These are phyloP conservation scores for Lacerta agilis DNA, from an alignment of 2,797 vertebrate species.

Conservation along the genomic window DNA sequence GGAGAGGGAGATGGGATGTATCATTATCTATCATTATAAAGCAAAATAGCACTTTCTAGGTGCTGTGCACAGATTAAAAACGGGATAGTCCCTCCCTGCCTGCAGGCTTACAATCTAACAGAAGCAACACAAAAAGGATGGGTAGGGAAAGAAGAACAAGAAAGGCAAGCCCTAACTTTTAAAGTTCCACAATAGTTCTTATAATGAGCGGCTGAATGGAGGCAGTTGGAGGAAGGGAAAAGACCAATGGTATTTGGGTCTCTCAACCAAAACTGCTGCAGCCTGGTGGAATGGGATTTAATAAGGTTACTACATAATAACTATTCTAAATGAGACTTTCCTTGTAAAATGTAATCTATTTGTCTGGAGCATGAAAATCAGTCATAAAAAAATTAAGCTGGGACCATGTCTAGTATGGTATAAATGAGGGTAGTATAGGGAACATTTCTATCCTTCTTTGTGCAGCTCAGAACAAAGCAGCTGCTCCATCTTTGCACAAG, in stretches of 20 bases:
- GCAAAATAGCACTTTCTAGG: not conserved
- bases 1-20: not conserved
- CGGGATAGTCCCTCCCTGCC: not conserved
- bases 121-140: not conserved
- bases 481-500: not conserved
- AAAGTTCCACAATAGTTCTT: not conserved
- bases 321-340: not conserved
- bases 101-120: not conserved
- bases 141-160: not conserved
- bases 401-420: not conserved
- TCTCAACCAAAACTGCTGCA: not conserved
- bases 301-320: not conserved
- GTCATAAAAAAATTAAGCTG: not conserved
- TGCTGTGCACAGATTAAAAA: not conserved
- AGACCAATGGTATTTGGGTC: not conserved
- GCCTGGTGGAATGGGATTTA: not conserved
- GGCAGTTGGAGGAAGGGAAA: not conserved
- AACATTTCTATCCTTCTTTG: not conserved
- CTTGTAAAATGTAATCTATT: not conserved
- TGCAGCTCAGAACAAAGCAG: not conserved
- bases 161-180: no score
- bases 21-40: not conserved
- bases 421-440: not conserved
- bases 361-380: not conserved
- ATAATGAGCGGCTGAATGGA: not conserved